phyloP scores from a whole-genome alignment of 2,888 invertebrate genomes.

The Chelonus formosanus region DNA sequence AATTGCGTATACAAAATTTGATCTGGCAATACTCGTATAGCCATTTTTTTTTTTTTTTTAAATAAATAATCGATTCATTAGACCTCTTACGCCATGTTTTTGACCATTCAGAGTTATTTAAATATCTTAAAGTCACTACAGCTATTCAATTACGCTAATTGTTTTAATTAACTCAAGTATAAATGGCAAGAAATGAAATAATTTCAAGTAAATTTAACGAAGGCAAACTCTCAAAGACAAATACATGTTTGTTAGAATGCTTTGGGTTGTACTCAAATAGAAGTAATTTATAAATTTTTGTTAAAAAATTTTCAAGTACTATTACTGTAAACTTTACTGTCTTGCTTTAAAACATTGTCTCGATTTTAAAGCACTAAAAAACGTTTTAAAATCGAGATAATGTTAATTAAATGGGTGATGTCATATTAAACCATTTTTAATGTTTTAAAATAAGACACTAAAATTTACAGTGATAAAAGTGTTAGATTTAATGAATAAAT shows the following conservation, averaged over 20 bases:
- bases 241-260: conserved; percentile 24
- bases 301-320: no score
- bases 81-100: conserved; percentile 18
- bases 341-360: no score
- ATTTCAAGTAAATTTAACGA: neutral
- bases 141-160: conserved; percentile 17
- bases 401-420: no score
- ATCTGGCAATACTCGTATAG: conserved; percentile 22
- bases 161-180: conserved; percentile 11
- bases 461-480: no score
- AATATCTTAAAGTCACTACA: neutral
- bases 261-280: conserved; percentile 44
- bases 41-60: conserved; percentile 17
- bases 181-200: conserved; percentile 1
- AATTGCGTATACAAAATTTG: conserved; percentile 27
- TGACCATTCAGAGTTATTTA: conserved; percentile 24
- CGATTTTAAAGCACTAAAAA: no score
- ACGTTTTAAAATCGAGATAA: no score
- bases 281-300: conserved; percentile 41
- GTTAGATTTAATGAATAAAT: no score
- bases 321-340: no score
- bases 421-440: no score
- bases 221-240: conserved; percentile 13
- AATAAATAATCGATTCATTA: conserved; percentile 1
- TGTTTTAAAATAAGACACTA: no score